These are phyloP conservation scores for Platysternon megacephalum DNA, from an alignment of 2,113 vertebrate genomes.

Conservation along the genomic window DNA sequence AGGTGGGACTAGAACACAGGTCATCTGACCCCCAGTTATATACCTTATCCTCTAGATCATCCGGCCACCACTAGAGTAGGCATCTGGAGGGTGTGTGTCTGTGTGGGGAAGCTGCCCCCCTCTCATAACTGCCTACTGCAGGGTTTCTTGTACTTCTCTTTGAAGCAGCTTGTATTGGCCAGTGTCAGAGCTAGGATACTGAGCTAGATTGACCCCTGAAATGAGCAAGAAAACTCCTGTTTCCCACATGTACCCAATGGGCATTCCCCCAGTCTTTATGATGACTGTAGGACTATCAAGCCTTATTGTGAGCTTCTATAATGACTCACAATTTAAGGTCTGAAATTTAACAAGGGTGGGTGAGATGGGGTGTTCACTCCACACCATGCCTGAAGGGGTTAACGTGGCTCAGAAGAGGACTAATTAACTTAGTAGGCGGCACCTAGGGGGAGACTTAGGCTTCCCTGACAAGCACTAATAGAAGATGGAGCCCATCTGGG, in stretches of 20 bases:
- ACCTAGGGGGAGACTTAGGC: background rate
- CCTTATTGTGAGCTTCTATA: background rate
- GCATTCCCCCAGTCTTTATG: background rate
- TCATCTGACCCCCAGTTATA: background rate
- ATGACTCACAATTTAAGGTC: background rate
- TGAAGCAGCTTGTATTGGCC: background rate
- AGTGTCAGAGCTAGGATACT: background rate
- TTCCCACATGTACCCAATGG: background rate
- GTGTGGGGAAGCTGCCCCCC: background rate
- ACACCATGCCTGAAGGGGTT: background rate
- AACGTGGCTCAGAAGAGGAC: background rate
- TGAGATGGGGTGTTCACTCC: background rate
- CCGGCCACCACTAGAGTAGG: background rate
- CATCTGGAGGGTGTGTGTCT: no score
- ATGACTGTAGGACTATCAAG: background rate
- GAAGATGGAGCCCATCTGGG: background rate
- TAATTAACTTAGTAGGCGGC: background rate
- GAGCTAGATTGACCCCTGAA: background rate
- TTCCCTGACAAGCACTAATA: background rate
- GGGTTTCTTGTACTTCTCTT: background rate
- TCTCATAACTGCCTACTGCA: background rate
- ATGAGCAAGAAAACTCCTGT: background rate
- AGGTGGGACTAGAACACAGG: background rate
- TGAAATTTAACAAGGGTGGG: background rate
- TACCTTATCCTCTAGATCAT: background rate